These are phyloP conservation scores for Bombus sylvicola DNA, from an alignment of 1,140 invertebrate genomes.

Conservation along the genomic window DNA sequence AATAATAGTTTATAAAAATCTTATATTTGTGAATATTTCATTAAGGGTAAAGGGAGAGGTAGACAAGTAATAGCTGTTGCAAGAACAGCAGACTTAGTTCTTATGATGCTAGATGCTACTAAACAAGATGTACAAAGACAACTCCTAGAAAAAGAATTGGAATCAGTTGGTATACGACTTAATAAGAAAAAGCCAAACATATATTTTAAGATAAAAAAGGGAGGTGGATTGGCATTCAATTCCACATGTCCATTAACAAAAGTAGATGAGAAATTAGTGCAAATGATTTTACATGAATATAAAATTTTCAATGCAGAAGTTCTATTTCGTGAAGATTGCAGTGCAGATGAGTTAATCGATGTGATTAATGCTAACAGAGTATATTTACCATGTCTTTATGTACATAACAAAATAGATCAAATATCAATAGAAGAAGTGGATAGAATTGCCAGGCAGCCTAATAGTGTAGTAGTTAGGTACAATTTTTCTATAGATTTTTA, in stretches of 20 bases:
- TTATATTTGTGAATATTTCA: constrained; percentile 35
- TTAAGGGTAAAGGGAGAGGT: constrained; percentile 80
- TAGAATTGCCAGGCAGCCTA: constrained; percentile 93
- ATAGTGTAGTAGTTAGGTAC: constrained; percentile 97
- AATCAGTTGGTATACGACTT: constrained; percentile 97
- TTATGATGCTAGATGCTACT: constrained; percentile 99
- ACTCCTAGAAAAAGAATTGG: constrained; percentile 95
- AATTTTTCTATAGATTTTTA: constrained; percentile 11
- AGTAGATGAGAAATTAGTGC: constrained; percentile 98
- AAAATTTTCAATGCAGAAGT: constrained; percentile 99
- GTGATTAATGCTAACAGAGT: constrained; percentile 99
- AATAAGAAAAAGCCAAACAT: constrained; percentile 98
- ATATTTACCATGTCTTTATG: constrained; percentile 98
- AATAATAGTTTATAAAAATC: constrained; percentile 9
- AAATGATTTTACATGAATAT: constrained; percentile 99
- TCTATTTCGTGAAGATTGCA: constrained; percentile 97
- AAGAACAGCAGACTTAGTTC: constrained; percentile 96
- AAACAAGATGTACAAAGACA: constrained; percentile 97
- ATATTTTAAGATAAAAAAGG: constrained; percentile 99
- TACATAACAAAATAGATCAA: constrained; percentile 99
- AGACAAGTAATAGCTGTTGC: constrained; percentile 97
- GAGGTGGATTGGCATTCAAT: constrained; percentile 99
- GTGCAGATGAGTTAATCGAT: constrained; percentile 98
- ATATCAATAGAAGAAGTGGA: constrained; percentile 99
- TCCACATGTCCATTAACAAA: constrained; percentile 96